phyloP scores from a whole-genome alignment of 37 sponge, comb jelly and placozoan species.

The Diacarnus erythraeanus region DNA sequence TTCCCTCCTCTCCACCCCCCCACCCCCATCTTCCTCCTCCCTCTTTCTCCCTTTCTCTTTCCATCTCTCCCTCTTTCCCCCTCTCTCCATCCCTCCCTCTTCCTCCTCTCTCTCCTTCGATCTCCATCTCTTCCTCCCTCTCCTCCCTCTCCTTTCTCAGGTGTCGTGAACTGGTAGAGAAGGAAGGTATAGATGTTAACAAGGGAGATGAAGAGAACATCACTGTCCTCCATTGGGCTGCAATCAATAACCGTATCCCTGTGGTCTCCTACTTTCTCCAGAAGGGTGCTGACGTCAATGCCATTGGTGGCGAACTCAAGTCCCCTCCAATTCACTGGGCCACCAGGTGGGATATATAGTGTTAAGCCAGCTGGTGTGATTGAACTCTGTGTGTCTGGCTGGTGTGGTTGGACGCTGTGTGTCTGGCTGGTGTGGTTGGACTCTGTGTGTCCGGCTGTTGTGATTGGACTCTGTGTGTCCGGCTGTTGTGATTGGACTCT shows the following conservation, averaged over 20 bases:
- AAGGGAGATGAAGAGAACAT: conserved; percentile 80
- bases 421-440: no score
- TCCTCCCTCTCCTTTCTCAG: background rate
- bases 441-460: no score
- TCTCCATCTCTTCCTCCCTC: no score
- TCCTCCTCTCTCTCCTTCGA: no score
- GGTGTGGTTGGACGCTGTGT: no score
- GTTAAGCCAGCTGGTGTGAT: background rate
- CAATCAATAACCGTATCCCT: conserved; percentile 93
- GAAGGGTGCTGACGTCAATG: conserved; percentile 88
- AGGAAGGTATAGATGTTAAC: conserved; percentile 56
- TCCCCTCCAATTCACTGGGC: conserved; percentile 96
- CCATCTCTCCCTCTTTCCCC: no score
- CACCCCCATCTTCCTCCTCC: no score
- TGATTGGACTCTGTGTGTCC: no score
- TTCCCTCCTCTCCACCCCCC: no score
- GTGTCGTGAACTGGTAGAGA: conserved; percentile 84
- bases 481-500: no score
- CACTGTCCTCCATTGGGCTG: conserved; percentile 94
- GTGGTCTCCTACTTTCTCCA: conserved; percentile 87
- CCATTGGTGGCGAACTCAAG: conserved; percentile 84
- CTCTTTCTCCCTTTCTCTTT: no score
- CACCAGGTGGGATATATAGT: conserved; percentile 55
- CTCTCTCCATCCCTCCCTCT: no score
- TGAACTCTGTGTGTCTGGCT: background rate